These are phyloP conservation scores for Coenonympha arcania DNA, from an alignment of 2,888 invertebrate genomes.

Conservation along the genomic window DNA sequence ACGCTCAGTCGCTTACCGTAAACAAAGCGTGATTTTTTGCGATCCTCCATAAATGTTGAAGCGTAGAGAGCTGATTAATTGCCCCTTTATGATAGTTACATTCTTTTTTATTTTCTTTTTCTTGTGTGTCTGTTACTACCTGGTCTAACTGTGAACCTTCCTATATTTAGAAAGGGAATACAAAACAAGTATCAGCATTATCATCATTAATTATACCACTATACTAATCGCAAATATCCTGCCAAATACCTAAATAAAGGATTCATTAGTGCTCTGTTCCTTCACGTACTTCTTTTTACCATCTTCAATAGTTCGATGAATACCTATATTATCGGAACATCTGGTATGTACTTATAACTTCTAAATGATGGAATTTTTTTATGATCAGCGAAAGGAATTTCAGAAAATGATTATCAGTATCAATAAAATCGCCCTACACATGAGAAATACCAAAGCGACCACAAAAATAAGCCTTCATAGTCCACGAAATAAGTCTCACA, in stretches of 20 bases:
- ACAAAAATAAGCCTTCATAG: background rate
- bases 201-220: too few relatives aligned
- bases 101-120: slow-evolving; percentile 6
- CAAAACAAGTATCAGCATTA: too few relatives aligned
- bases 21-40: slow-evolving; percentile 41
- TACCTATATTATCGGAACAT: too few relatives aligned
- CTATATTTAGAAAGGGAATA: background rate
- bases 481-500: background rate
- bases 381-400: background rate
- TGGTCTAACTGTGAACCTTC: background rate
- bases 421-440: background rate
- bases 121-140: background rate
- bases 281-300: too few relatives aligned
- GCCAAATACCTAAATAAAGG: too few relatives aligned
- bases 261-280: too few relatives aligned
- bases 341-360: too few relatives aligned
- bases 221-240: too few relatives aligned
- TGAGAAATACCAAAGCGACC: background rate
- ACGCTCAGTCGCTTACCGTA: slow-evolving; percentile 38
- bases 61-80: slow-evolving; percentile 28
- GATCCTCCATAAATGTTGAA: slow-evolving; percentile 31
- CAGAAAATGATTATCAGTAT: background rate
- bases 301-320: too few relatives aligned
- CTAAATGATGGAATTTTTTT: too few relatives aligned
- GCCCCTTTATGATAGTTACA: slow-evolving; percentile 15